Percentiles rank a stretch among this genome's conserved stretches.
Conservation (phyloP, 30 jellyfish, hydroid and myxozoan species). For the Pelagia noctiluca region DNA sequence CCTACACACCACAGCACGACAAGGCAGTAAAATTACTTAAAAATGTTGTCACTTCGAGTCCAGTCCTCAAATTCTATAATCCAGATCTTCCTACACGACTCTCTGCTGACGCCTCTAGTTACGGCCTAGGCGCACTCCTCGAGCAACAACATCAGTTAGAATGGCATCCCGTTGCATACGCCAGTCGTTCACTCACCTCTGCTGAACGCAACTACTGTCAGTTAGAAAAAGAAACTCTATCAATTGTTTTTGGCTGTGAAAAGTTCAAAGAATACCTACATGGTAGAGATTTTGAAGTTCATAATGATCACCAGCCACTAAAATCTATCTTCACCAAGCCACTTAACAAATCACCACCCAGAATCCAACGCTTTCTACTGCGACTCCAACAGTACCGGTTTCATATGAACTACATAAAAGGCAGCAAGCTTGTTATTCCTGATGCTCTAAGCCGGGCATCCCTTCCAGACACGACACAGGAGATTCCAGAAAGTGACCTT, state of each 20-base stretch:
- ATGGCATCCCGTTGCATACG: constrained; percentile 83
- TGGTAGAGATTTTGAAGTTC: neutral
- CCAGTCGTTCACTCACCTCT: constrained; percentile 73
- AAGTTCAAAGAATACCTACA: too few species aligned
- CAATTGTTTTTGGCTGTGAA: too few species aligned
- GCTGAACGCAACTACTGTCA: constrained; percentile 73
- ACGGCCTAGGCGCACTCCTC: constrained; percentile 69
- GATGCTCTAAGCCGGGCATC: constrained; percentile 74
- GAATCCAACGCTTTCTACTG: constrained; percentile 42
- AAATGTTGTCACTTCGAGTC: constrained; percentile 44
- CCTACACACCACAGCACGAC: constrained; percentile 53
- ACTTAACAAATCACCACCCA: constrained; percentile 52
- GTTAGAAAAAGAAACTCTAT: constrained; percentile 65
- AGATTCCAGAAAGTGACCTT: constrained; percentile 36
- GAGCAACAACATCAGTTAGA: constrained; percentile 63
- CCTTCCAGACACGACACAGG: constrained; percentile 34
- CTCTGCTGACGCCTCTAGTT: constrained; percentile 45
- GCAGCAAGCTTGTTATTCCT: constrained; percentile 21
- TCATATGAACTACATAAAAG: constrained; percentile 5
- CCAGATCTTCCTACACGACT: constrained; percentile 56
- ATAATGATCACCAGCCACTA: constrained; percentile 12
- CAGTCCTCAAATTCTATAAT: constrained; percentile 49
- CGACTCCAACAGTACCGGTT: constrained; percentile 37
- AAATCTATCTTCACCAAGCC: too few species aligned
- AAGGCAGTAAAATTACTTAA: too few species aligned